These are phyloP conservation scores for Diadumene lineata DNA, from an alignment of 92 coral and sea anemone genomes.

Conservation along the genomic window DNA sequence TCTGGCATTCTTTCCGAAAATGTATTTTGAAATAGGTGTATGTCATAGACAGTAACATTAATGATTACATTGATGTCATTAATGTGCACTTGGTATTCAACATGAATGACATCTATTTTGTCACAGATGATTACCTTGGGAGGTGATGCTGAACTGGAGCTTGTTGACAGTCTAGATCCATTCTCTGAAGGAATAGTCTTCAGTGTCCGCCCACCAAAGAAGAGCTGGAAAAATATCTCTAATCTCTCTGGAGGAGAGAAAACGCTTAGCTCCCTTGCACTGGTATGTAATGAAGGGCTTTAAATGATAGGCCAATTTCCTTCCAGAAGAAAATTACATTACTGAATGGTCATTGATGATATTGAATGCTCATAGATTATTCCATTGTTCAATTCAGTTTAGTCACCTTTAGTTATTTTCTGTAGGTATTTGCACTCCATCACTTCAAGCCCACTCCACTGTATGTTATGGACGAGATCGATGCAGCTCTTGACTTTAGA, in stretches of 20 bases:
- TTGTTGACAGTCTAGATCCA: conserved; percentile 98
- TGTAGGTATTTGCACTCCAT: conserved; percentile 54
- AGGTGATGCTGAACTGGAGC: conserved; percentile 96
- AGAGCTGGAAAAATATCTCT: conserved; percentile 98
- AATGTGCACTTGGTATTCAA: too few species aligned
- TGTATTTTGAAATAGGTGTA: too few species aligned
- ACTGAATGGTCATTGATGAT: neutral
- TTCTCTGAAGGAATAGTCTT: conserved; percentile 99
- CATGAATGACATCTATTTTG: too few species aligned
- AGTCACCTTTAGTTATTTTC: neutral
- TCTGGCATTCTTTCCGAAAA: too few species aligned
- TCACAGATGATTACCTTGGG: conserved; percentile 96
- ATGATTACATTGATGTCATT: too few species aligned
- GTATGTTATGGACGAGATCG: conserved; percentile 99
- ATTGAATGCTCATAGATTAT: neutral
- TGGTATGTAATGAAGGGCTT: conserved; percentile 52
- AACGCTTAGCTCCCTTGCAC: conserved; percentile 92
- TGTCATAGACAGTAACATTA: too few species aligned
- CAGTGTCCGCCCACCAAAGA: conserved; percentile 98
- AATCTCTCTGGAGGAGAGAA: conserved; percentile 99
- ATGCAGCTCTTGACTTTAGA: conserved; percentile 96
- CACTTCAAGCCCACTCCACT: conserved; percentile 96
- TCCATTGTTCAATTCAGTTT: neutral
- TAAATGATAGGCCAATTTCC: neutral
- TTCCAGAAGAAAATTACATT: neutral